phyloP scores from a whole-genome alignment of 1,140 invertebrate species.

The Bicyclus anynana region DNA sequence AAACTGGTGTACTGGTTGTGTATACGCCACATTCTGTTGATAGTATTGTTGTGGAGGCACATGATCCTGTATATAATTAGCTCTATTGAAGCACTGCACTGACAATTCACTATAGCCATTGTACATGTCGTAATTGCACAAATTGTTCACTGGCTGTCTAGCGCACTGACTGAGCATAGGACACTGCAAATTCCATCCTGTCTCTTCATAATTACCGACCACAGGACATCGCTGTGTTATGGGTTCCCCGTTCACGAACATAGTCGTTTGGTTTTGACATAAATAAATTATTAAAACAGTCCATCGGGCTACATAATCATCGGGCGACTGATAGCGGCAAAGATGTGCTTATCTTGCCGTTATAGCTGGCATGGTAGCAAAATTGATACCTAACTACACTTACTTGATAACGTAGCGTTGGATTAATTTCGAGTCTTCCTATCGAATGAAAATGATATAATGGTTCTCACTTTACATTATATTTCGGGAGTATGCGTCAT shows the following conservation, averaged over 20 bases:
- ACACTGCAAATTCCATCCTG: conserved; percentile 49
- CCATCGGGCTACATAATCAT: conserved; percentile 64
- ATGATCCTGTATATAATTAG: conserved; percentile 36
- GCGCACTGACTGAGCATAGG: conserved; percentile 46
- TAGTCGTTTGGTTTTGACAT: conserved; percentile 34
- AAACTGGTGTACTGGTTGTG: conserved; percentile 21
- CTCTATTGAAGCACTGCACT: conserved; percentile 45
- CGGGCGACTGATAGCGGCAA: conserved; percentile 63
- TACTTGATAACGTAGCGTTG: conserved; percentile 44
- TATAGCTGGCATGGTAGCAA: conserved; percentile 59
- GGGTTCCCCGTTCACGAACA: conserved; percentile 55
- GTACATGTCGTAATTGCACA: conserved; percentile 39
- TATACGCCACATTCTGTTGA: conserved; percentile 33
- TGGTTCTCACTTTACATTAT: neutral
- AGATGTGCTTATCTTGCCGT: conserved; percentile 64
- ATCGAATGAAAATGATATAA: neutral
- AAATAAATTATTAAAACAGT: conserved; percentile 46
- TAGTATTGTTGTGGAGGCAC: conserved; percentile 32
- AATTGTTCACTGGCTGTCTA: conserved; percentile 31
- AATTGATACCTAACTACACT: conserved; percentile 54
- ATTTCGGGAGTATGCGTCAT: neutral
- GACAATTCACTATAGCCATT: conserved; percentile 37
- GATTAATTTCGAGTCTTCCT: conserved; percentile 19
- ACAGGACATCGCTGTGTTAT: conserved; percentile 38
- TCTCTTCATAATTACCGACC: conserved; percentile 37